phyloP scores from a whole-genome alignment of 2,888 invertebrate species.

The Xylota segnis region DNA sequence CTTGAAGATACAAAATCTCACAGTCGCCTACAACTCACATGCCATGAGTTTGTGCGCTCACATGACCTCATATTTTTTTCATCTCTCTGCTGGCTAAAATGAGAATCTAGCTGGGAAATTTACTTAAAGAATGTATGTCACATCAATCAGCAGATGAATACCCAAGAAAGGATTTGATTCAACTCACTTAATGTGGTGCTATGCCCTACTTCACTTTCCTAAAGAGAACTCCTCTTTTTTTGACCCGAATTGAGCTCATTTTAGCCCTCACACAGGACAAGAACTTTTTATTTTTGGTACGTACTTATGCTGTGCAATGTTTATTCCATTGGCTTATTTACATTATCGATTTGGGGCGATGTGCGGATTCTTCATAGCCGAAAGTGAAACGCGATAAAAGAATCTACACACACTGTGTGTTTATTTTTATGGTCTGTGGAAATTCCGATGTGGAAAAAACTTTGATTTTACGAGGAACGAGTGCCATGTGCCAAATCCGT shows the following conservation, averaged over 20 bases:
- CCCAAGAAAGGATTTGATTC: background rate
- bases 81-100: no score
- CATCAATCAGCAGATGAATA: no score
- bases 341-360: background rate
- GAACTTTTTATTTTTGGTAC: background rate
- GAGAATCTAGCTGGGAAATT: no score
- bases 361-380: background rate
- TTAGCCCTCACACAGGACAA: background rate
- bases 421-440: background rate
- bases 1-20: no score
- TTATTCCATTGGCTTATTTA: background rate
- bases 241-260: background rate
- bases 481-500: background rate
- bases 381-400: conserved; percentile 3
- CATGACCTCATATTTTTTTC: no score
- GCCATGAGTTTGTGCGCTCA: no score
- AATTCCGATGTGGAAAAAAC: background rate
- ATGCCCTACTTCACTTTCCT: background rate
- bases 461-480: background rate
- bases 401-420: background rate
- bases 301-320: background rate
- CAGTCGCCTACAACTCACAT: no score
- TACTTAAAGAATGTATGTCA: no score
- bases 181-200: background rate
- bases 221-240: background rate